Conservation (phyloP, 2,888 invertebrate species). For the Drosophila tripunctata region DNA sequence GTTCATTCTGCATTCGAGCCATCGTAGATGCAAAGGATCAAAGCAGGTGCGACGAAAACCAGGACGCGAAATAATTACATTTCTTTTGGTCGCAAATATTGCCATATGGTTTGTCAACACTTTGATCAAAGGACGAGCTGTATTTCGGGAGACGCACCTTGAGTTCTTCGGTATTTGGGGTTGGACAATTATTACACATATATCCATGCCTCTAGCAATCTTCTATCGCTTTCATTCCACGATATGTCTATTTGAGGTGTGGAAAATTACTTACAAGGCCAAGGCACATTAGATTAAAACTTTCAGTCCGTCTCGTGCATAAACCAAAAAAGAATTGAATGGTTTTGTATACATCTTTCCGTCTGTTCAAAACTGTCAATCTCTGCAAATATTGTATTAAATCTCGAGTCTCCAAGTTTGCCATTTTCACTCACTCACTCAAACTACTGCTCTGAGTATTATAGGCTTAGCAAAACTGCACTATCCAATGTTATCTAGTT, state of each 20-base stretch:
- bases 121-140: conserved; percentile 92
- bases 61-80: conserved; percentile 93
- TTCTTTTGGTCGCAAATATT: conserved; percentile 91
- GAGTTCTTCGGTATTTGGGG: conserved; percentile 94
- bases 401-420: too few relatives aligned
- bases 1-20: conserved; percentile 90
- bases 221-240: conserved; percentile 96
- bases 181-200: conserved; percentile 95
- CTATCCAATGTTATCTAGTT: too few relatives aligned
- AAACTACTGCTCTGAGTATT: too few relatives aligned
- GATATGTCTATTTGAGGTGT: conserved; percentile 95
- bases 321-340: too few relatives aligned
- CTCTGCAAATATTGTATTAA: too few relatives aligned
- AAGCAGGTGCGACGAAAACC: conserved; percentile 91
- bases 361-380: too few relatives aligned
- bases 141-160: conserved; percentile 92
- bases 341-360: too few relatives aligned
- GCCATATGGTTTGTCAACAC: conserved; percentile 95
- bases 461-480: too few relatives aligned
- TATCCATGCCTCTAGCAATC: conserved; percentile 94
- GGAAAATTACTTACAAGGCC: conserved; percentile 95
- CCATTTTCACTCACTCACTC: too few relatives aligned
- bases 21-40: conserved; percentile 89
- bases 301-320: too few relatives aligned
- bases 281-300: conserved; percentile 82